phyloP scores from a whole-genome alignment of 2,888 invertebrate genomes.

The Habrosyne pyritoides region DNA sequence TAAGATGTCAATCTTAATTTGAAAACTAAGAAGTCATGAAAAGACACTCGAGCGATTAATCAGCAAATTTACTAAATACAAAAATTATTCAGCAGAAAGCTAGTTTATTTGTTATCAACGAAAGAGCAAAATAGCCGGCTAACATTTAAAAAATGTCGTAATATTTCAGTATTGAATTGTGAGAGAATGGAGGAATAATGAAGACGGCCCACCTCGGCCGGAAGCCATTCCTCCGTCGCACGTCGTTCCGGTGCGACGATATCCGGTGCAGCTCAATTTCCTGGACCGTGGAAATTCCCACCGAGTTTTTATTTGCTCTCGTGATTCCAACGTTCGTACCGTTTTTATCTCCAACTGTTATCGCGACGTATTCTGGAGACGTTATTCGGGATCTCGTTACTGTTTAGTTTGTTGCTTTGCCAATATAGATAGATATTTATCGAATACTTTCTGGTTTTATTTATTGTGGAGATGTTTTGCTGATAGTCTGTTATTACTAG shows the following conservation, averaged over 20 bases:
- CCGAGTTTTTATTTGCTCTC: conserved; percentile 67
- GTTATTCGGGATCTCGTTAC: conserved; percentile 33
- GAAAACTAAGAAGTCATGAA: too few relatives aligned
- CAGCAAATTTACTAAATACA: too few relatives aligned
- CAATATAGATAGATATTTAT: conserved; percentile 11
- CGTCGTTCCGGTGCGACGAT: conserved; percentile 78
- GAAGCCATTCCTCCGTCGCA: conserved; percentile 74
- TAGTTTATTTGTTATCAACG: too few relatives aligned
- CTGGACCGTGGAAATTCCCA: conserved; percentile 67
- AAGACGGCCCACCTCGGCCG: conserved; percentile 69
- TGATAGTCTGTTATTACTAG: neutral
- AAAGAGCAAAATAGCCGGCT: conserved; percentile 3
- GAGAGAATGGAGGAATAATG: conserved; percentile 66
- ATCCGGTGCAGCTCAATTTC: conserved; percentile 82
- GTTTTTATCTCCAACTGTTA: conserved; percentile 48
- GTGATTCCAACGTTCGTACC: conserved; percentile 52
- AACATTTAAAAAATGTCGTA: conserved; percentile 35
- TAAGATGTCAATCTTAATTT: too few relatives aligned
- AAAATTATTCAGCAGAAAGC: too few relatives aligned
- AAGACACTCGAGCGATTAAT: too few relatives aligned
- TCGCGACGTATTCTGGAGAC: conserved; percentile 28
- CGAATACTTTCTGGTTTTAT: neutral
- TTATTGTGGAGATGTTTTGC: neutral
- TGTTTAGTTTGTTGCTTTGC: conserved; percentile 22
- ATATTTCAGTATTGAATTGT: conserved; percentile 46